These are phyloP conservation scores for Poeciliopsis retropinna DNA, from an alignment of 2,113 vertebrate species.

Conservation along the genomic window DNA sequence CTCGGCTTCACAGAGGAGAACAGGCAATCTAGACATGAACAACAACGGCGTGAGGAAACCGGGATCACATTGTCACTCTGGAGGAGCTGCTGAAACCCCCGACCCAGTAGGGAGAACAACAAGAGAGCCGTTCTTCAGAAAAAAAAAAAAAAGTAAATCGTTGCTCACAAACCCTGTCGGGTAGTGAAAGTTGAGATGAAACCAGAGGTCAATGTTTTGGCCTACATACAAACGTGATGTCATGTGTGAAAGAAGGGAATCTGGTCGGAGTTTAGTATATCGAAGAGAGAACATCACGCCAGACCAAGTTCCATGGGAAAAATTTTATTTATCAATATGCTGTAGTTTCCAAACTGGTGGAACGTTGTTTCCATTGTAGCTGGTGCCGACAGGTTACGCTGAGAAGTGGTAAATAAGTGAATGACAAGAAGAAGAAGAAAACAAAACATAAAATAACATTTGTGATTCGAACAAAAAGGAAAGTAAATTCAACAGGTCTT, in stretches of 20 bases:
- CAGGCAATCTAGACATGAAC: neutral
- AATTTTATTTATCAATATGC: conserved; percentile 94
- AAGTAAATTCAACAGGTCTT: conserved; percentile 70
- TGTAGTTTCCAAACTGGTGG: conserved; percentile 88
- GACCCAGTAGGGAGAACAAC: neutral
- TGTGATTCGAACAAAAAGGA: conserved; percentile 79
- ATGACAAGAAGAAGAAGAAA: conserved; percentile 74
- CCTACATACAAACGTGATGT: too few species aligned
- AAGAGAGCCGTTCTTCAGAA: too few species aligned
- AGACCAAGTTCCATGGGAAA: conserved; percentile 88
- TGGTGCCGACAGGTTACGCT: conserved; percentile 81
- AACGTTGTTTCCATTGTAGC: conserved; percentile 85
- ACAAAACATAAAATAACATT: conserved; percentile 74
- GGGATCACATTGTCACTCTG: neutral
- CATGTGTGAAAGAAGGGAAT: neutral
- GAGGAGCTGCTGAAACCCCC: neutral
- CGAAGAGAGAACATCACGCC: conserved; percentile 47
- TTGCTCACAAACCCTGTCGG: neutral
- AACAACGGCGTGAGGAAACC: neutral
- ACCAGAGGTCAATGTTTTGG: neutral
- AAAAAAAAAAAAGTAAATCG: neutral
- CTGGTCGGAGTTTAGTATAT: too few species aligned
- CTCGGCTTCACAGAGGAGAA: neutral
- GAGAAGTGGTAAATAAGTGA: conserved; percentile 81
- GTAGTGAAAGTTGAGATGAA: neutral